phyloP scores from a whole-genome alignment of 2,888 invertebrate species.

The Chelonus formosanus region DNA sequence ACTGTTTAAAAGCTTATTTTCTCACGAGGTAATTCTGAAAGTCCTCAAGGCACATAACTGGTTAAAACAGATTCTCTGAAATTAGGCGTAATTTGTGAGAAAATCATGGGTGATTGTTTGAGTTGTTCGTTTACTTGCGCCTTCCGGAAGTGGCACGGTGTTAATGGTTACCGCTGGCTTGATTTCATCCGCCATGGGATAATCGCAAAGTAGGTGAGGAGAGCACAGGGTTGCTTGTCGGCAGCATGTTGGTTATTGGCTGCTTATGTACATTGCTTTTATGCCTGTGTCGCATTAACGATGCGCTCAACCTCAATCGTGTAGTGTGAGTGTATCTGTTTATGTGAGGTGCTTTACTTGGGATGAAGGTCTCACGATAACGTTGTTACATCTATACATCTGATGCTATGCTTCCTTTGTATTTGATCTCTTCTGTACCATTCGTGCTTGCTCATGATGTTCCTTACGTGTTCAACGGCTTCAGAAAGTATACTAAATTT shows the following conservation, averaged over 20 bases:
- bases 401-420: no score
- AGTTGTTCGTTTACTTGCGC: conserved; percentile 36
- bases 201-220: conserved; percentile 59
- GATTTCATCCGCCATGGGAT: conserved; percentile 48
- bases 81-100: conserved; percentile 37
- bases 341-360: no score
- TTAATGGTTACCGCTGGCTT: conserved; percentile 47
- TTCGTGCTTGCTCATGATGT: no score
- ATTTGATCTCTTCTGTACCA: no score
- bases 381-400: no score
- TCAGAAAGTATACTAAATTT: no score
- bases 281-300: conserved; percentile 53
- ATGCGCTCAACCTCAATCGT: conserved; percentile 61
- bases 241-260: conserved; percentile 20
- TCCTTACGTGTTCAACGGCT: no score
- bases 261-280: conserved; percentile 18
- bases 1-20: no score
- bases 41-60: no score
- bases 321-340: background rate
- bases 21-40: no score
- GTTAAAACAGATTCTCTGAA: background rate
- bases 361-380: no score
- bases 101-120: conserved; percentile 32
- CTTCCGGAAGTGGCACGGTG: conserved; percentile 55
- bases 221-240: conserved; percentile 37